These are phyloP conservation scores for Noturus placidus DNA, from an alignment of 2,113 vertebrate genomes.

Conservation along the genomic window DNA sequence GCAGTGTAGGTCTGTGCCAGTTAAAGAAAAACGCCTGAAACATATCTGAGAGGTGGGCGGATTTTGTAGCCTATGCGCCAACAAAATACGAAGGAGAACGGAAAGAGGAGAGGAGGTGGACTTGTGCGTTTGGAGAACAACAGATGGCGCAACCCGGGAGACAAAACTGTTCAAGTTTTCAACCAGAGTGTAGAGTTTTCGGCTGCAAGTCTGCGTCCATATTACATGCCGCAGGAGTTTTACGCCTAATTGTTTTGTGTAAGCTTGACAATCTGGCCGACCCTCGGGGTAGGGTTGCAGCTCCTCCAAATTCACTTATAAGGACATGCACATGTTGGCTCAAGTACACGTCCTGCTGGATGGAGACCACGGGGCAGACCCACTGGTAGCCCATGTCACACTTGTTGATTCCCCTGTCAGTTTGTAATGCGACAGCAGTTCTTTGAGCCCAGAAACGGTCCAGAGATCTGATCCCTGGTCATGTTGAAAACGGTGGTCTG, in stretches of 20 bases:
- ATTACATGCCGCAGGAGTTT: background rate
- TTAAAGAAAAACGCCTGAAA: background rate
- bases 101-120: background rate
- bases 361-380: background rate
- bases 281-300: background rate
- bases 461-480: background rate
- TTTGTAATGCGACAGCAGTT: background rate
- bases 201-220: background rate
- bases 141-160: background rate
- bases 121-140: conserved; percentile 10
- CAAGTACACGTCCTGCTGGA: background rate
- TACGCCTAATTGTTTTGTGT: background rate
- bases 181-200: background rate
- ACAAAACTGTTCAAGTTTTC: background rate
- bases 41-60: background rate
- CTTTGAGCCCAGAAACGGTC: background rate
- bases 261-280: background rate
- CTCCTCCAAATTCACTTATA: background rate
- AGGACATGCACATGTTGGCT: background rate
- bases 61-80: background rate
- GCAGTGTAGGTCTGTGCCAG: background rate
- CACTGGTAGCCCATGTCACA: background rate
- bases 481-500: background rate
- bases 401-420: background rate
- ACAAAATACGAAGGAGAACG: background rate